Evolutionary conservation across 2,797 vertebrate genomes (phyloP).

Genomic region (Pangasius djambal): DNA sequence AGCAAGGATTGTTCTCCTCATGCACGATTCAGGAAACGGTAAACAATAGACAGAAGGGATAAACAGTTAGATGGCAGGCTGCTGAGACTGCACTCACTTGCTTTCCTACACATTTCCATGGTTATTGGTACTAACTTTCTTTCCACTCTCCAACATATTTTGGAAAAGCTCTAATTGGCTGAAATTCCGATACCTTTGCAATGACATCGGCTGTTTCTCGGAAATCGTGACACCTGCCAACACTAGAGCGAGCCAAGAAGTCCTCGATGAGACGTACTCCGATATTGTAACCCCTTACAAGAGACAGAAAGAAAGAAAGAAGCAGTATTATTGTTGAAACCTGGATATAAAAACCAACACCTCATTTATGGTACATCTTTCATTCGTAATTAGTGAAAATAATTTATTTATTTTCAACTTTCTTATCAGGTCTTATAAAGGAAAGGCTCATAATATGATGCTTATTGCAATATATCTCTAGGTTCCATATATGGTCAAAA

Average conservation of each 20-base stretch:
- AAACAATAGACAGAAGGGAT: slow-evolving; percentile 48
- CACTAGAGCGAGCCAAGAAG: slow-evolving; percentile 94
- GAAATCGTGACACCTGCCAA: slow-evolving; percentile 98
- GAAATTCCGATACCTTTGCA: slow-evolving; percentile 85
- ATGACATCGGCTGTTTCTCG: slow-evolving; percentile 98
- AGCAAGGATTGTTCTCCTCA: slow-evolving; percentile 49
- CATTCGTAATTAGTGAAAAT: background rate
- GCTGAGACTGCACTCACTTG: slow-evolving; percentile 37
- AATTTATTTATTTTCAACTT: background rate
- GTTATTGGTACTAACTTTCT: slow-evolving; percentile 23
- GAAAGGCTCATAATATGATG: background rate
- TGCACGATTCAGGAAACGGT: slow-evolving; percentile 46
- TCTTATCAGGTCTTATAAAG: background rate
- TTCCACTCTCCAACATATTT: slow-evolving; percentile 33
- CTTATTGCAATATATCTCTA: background rate
- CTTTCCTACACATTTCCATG: slow-evolving; percentile 37
- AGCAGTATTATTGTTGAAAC: background rate
- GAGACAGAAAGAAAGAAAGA: background rate
- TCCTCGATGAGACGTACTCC: slow-evolving; percentile 98
- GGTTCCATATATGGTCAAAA: background rate
- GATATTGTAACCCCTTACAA: slow-evolving; percentile 95
- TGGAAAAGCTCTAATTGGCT: slow-evolving; percentile 60
- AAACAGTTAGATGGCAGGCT: slow-evolving; percentile 49
- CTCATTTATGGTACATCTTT: background rate
- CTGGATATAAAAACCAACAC: background rate